phyloP scores from a whole-genome alignment of 2,888 invertebrate genomes.

The Spilosoma lubricipeda region DNA sequence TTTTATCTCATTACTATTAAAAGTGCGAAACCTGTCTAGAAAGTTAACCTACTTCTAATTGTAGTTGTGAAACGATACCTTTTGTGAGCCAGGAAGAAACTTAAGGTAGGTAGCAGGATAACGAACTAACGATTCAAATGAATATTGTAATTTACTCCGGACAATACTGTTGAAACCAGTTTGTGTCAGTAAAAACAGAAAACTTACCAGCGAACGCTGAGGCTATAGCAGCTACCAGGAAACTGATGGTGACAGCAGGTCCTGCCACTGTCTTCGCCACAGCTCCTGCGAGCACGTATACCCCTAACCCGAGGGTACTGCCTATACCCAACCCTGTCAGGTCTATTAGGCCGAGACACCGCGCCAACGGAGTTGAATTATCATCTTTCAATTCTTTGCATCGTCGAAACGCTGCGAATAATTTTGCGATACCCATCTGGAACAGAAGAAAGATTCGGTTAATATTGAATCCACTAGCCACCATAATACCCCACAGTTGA shows the following conservation, averaged over 20 bases:
- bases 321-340: conserved; percentile 95
- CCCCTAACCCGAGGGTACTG: conserved; percentile 96
- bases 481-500: background rate
- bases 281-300: conserved; percentile 96
- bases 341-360: conserved; percentile 93
- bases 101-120: too few relatives aligned
- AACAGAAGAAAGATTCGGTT: conserved; percentile 12
- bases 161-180: background rate
- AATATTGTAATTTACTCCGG: background rate
- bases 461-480: background rate
- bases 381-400: conserved; percentile 82
- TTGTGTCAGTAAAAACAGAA: background rate
- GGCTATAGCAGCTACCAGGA: conserved; percentile 96
- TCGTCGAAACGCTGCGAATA: conserved; percentile 72
- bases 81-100: too few relatives aligned
- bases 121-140: too few relatives aligned
- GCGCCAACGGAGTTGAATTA: conserved; percentile 76
- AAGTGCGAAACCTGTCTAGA: too few relatives aligned
- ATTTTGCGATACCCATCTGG: conserved; percentile 74
- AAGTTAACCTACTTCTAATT: too few relatives aligned
- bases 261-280: conserved; percentile 95
- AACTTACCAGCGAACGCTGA: conserved; percentile 94
- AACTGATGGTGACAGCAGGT: conserved; percentile 96
- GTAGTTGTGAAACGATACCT: too few relatives aligned
- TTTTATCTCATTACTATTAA: too few relatives aligned